Evolutionary conservation across 2,888 invertebrate species (phyloP), one percentile per base, ranked within the genome.

Genomic region (Drosophila leonis): DNA sequence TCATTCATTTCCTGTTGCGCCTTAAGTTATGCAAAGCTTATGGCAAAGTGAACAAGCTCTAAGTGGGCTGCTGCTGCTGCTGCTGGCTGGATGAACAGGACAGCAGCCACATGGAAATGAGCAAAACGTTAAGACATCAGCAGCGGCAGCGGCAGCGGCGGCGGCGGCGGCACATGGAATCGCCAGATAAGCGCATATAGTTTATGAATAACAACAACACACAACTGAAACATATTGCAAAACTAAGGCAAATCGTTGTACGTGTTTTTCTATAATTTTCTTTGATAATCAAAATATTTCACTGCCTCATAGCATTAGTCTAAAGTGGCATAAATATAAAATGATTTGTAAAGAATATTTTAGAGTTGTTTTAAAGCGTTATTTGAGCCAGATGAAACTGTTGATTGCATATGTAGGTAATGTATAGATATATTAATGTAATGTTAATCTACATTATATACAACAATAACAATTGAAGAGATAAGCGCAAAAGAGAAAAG

Each of bases 1-100:
- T 80, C 78, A 77, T 82, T 85, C 67, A 72, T 78, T 84, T 82
- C 83, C 80, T 82, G 85, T 84, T 82, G 85, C 78, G 85, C 85
- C 83, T 72, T 67, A 75, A 85, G 85, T 80, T 83, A 85, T 83
- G 85, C 80, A 85, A 80, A 82, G 84, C 82, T 69, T 82, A 72
- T 82, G 80, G 80, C 84, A 62, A 84, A 84, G 71, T 72, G 80
- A 82, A 79, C 76, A 81, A 74, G 78, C 72, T n/a, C 55, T 55
- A 63, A 72, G 68, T 54, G 63, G 52, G 62, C 48, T 44, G 44
- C 24, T 44, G 24, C 44, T n/a, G 39, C 6, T 37, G 33, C 24
- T 24, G 35, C 35, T 29, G 51, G 63, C 44, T 70, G 59, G 31
- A 27, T 55, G 44, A 39, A 15, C 57, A 57, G 42, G 49, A 51